Percentiles rank a stretch among this genome's conserved stretches.
These are phyloP conservation scores for Odocoileus virginianus DNA, from an alignment of 2,113 vertebrate species.

Conservation along the genomic window DNA sequence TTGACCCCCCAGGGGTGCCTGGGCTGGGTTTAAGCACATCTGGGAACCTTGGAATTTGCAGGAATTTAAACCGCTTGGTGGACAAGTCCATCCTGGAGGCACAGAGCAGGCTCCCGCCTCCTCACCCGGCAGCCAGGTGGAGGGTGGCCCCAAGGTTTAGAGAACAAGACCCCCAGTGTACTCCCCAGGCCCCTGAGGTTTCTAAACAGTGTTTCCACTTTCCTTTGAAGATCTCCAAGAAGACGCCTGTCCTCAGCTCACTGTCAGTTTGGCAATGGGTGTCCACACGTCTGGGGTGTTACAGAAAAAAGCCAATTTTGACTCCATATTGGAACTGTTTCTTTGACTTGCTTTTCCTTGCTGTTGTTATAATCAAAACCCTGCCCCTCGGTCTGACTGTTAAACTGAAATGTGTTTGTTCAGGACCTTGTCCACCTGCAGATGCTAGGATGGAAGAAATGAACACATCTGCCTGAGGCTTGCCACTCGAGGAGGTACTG, in stretches of 20 bases:
- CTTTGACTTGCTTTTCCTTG: not conserved
- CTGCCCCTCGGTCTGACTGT: not conserved
- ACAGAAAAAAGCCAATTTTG: not conserved
- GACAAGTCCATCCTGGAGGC: not conserved
- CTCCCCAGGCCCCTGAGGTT: accelerated
- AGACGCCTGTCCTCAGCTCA: not conserved
- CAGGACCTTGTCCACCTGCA: not conserved
- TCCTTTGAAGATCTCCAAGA: not conserved
- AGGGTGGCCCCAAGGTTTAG: accelerated
- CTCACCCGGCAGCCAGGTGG: accelerated
- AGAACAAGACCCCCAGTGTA: accelerated
- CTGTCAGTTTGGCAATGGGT: accelerated
- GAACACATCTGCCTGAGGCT: accelerated
- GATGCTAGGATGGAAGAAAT: not conserved
- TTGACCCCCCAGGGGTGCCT: accelerated
- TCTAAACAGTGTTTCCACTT: too few species aligned
- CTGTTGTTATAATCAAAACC: not conserved
- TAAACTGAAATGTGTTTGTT: not conserved
- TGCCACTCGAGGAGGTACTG: accelerated
- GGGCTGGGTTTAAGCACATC: too few species aligned
- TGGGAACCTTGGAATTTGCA: not conserved
- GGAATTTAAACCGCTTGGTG: too few species aligned
- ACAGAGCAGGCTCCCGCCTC: accelerated
- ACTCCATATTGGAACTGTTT: not conserved
- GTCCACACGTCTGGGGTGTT: accelerated